Evolutionary conservation across 1,140 invertebrate genomes (phyloP).

Genomic region (Drosophila ercepeae): DNA sequence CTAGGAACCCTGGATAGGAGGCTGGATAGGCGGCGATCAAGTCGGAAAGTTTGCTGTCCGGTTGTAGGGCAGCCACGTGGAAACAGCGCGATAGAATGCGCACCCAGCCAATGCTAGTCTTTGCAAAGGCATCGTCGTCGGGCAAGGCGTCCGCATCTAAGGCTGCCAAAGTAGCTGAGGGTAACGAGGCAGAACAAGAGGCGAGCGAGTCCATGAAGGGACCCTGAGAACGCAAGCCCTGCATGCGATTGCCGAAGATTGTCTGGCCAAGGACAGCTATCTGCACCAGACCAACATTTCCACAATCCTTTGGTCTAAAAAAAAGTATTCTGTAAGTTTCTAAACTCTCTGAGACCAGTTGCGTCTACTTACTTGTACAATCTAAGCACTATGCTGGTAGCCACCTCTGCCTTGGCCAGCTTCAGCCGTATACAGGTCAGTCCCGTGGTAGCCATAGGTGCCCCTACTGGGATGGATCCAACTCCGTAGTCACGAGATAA

Average conservation of each 20-base stretch:
- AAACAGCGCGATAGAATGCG: slow-evolving; percentile 78
- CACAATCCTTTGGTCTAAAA: slow-evolving; percentile 92
- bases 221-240: slow-evolving; percentile 39
- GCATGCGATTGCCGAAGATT: slow-evolving; percentile 83
- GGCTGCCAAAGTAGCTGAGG: slow-evolving; percentile 18
- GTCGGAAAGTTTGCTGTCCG: slow-evolving; percentile 84
- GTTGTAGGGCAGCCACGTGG: slow-evolving; percentile 68
- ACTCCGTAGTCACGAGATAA: slow-evolving; percentile 86
- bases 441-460: slow-evolving; percentile 91
- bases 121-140: slow-evolving; percentile 81
- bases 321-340: slow-evolving; percentile 78
- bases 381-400: slow-evolving; percentile 86
- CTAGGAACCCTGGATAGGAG: slow-evolving; percentile 87
- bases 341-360: not conserved
- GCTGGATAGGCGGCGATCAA: slow-evolving; percentile 87
- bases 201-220: slow-evolving; percentile 48
- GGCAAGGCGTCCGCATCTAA: slow-evolving; percentile 61
- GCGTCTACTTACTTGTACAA: slow-evolving; percentile 76
- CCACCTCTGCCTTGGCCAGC: slow-evolving; percentile 92
- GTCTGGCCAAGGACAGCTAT: slow-evolving; percentile 93
- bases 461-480: slow-evolving; percentile 85
- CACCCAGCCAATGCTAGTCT: slow-evolving; percentile 82
- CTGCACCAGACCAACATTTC: slow-evolving; percentile 94
- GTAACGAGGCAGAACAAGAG: slow-evolving; percentile 35
- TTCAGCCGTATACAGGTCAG: slow-evolving; percentile 93